A percentile compares a stretch with the other conserved stretches of the same genome.
phyloP scores from a whole-genome alignment of 2,113 vertebrate genomes.

The Myxocyprinus asiaticus region DNA sequence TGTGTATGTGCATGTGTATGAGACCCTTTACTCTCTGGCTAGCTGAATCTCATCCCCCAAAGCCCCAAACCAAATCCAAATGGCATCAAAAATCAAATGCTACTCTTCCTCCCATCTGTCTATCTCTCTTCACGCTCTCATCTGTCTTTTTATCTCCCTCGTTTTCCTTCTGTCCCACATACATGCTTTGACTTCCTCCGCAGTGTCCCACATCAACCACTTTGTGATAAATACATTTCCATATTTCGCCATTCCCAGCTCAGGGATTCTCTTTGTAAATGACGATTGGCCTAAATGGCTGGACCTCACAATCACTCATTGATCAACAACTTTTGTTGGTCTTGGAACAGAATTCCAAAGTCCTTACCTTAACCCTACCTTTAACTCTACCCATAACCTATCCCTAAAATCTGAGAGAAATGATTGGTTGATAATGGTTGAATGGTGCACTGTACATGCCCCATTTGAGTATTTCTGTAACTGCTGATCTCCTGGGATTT shows the following conservation, averaged over 20 bases:
- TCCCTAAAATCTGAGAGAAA: too few species aligned
- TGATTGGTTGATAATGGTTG: too few species aligned
- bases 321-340: too few species aligned
- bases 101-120: slow-evolving; percentile 7
- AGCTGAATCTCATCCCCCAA: slow-evolving; percentile 13
- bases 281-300: not conserved
- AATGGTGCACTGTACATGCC: too few species aligned
- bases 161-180: slow-evolving; percentile 7
- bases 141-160: not conserved
- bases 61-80: slow-evolving; percentile 19
- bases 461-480: too few species aligned
- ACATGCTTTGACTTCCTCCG: slow-evolving; percentile 1
- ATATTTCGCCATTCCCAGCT: slow-evolving; percentile 9
- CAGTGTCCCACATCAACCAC: slow-evolving; percentile 35
- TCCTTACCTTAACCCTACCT: too few species aligned
- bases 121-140: not conserved
- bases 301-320: too few species aligned
- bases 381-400: too few species aligned
- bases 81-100: not conserved
- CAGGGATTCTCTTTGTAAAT: not conserved
- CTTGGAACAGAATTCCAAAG: too few species aligned
- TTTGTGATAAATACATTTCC: slow-evolving; percentile 15
- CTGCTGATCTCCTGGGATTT: too few species aligned
- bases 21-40: slow-evolving; percentile 1
- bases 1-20: not conserved